These are phyloP conservation scores for Parazoanthus darwini DNA, from an alignment of 92 coral and sea anemone genomes.

Conservation along the genomic window DNA sequence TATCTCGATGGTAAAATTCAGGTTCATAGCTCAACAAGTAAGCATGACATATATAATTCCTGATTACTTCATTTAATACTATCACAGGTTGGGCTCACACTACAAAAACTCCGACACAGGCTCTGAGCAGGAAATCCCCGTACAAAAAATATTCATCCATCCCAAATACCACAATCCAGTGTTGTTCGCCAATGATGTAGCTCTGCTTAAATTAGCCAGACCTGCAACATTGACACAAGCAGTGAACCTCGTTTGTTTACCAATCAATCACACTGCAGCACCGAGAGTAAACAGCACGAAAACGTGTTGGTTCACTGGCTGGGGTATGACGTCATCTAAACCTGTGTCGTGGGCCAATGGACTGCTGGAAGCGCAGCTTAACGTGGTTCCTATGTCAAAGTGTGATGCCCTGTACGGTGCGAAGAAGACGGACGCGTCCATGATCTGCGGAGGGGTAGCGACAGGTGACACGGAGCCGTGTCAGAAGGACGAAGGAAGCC, in stretches of 20 bases:
- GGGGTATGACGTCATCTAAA: conserved; percentile 42
- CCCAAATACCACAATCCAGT: conserved; percentile 33
- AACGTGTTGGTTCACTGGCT: conserved; percentile 35
- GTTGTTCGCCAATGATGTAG: conserved; percentile 37
- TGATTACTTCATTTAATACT: neutral
- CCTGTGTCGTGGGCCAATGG: conserved; percentile 45
- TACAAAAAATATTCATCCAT: conserved; percentile 22
- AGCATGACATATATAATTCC: too few species aligned
- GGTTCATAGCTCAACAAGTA: too few species aligned
- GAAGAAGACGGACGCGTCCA: conserved; percentile 60
- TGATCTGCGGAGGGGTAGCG: conserved; percentile 66
- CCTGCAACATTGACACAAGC: conserved; percentile 16
- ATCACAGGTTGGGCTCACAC: conserved; percentile 35
- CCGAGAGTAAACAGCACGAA: neutral
- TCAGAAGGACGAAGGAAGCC: conserved; percentile 74
- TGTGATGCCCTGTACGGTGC: conserved; percentile 52
- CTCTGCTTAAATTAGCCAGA: conserved; percentile 29
- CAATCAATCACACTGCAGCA: neutral
- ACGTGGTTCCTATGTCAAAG: conserved; percentile 46
- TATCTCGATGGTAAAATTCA: too few species aligned
- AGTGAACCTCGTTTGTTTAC: conserved; percentile 36
- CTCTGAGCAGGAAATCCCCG: conserved; percentile 33
- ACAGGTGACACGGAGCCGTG: conserved; percentile 61
- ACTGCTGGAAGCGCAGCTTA: conserved; percentile 63
- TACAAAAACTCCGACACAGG: conserved; percentile 21